Evolutionary conservation across 2,888 invertebrate species (phyloP), one percentile per base, ranked within the genome.

Genomic region (Phasia obesa): DNA sequence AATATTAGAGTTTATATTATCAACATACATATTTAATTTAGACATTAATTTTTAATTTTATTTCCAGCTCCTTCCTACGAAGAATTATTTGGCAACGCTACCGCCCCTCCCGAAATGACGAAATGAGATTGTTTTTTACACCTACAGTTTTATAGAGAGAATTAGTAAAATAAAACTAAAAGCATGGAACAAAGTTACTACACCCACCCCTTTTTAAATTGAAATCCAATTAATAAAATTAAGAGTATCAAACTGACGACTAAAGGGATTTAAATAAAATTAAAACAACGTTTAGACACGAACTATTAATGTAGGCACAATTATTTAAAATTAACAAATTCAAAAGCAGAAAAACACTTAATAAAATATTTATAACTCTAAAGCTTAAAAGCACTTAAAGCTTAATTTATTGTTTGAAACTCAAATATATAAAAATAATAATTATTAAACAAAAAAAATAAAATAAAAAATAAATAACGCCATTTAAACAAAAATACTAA

Each of bases 51-150:
- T 65, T 38, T 35, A n/a, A 9, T 19, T 23, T 23, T 1, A 21
- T 44, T 85, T 85, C 15, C 81, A 91, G 91, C 91, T 42, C 91
- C 91, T 57, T 91, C 91, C 4, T 91, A 91, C 75, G 91, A 91
- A 23, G 91, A 91, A 85, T 86, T 91, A 21, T 91, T 91, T 84
- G 91, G 91, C 51, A 86, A 80, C 67, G 87, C 89, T 53, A 85
- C 86, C 21, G 88, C 89, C 11, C 89, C 90, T 25, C 85, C 87
- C 1, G 87, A 85, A 53, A 84, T 88, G 23, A 78, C 88, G 0
- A 89, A 89, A 85, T 90, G 85, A 87, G 38, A 76, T 51, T 19
- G 42, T 64, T 67, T 59, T 59, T 51, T 27, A 9, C 53, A 31
- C 67, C 25, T 53, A 11, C 31, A 44, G 17, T 78, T 60, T 49